Conservation (phyloP, 2,888 invertebrate species). For the Sycophila texana region DNA sequence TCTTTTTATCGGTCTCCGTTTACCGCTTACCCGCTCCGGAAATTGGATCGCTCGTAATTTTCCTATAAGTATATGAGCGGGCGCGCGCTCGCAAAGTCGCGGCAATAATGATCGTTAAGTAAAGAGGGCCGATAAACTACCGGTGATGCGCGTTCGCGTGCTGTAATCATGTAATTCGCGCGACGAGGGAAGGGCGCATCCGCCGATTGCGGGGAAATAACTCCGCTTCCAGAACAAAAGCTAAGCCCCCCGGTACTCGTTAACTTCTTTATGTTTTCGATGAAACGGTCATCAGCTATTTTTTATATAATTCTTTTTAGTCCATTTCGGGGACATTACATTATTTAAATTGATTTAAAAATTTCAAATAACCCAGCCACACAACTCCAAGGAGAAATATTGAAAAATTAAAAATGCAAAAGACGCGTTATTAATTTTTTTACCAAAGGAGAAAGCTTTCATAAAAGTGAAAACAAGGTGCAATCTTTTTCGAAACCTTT, state of each 20-base stretch:
- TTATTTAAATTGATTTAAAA: too few species aligned
- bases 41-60: slow-evolving; percentile 71
- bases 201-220: slow-evolving; percentile 30
- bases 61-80: slow-evolving; percentile 61
- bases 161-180: slow-evolving; percentile 69
- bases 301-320: neutral
- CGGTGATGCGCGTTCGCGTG: slow-evolving; percentile 59
- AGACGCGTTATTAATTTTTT: too few species aligned
- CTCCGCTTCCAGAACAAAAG: slow-evolving; percentile 31
- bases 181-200: slow-evolving; percentile 19
- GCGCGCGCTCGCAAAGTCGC: slow-evolving; percentile 67
- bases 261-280: neutral
- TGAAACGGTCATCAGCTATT: neutral
- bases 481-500: too few species aligned
- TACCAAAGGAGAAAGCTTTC: too few species aligned
- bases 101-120: slow-evolving; percentile 71
- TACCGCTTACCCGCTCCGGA: slow-evolving; percentile 60
- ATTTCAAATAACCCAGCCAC: too few species aligned
- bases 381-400: too few species aligned
- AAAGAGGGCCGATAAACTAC: slow-evolving; percentile 66
- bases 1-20: neutral
- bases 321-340: neutral
- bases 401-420: too few species aligned
- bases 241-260: neutral
- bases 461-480: too few species aligned